Percentiles rank a stretch among this genome's conserved stretches.
Evolutionary conservation across 2,888 invertebrate genomes (phyloP).

Genomic region (Dryocosmus kuriphilus): DNA sequence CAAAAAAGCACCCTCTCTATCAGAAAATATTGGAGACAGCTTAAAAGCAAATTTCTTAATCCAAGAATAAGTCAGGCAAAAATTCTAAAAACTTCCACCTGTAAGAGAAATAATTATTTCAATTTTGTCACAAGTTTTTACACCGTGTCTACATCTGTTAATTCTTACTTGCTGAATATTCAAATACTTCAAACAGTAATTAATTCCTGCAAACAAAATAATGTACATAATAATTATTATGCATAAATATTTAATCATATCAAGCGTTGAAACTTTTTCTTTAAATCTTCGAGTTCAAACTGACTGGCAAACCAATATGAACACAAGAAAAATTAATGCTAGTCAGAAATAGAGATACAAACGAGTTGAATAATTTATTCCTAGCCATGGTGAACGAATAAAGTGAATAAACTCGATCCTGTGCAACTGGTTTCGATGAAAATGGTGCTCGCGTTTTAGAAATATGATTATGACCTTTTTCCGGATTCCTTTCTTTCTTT

Average conservation of each 20-base stretch:
- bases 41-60: conserved; percentile 19
- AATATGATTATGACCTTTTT: conserved; percentile 22
- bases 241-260: neutral
- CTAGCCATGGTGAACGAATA: conserved; percentile 55
- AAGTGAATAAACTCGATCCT: conserved; percentile 57
- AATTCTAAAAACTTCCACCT: neutral
- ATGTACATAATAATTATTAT: too few species aligned
- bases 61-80: neutral
- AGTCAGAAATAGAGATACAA: conserved; percentile 45
- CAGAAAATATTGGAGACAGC: neutral
- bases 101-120: neutral
- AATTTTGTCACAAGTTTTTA: neutral
- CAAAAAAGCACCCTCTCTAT: neutral
- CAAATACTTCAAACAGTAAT: too few species aligned
- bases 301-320: neutral
- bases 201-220: too few species aligned
- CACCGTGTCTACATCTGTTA: too few species aligned
- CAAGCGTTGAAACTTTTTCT: neutral
- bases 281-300: conserved; percentile 3
- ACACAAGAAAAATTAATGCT: conserved; percentile 13
- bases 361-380: conserved; percentile 68
- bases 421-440: conserved; percentile 2
- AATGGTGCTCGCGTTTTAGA: conserved; percentile 5
- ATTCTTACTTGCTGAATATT: too few species aligned
- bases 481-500: neutral